These are phyloP conservation scores for Tachina fera DNA, from an alignment of 2,888 invertebrate genomes.

Conservation along the genomic window DNA sequence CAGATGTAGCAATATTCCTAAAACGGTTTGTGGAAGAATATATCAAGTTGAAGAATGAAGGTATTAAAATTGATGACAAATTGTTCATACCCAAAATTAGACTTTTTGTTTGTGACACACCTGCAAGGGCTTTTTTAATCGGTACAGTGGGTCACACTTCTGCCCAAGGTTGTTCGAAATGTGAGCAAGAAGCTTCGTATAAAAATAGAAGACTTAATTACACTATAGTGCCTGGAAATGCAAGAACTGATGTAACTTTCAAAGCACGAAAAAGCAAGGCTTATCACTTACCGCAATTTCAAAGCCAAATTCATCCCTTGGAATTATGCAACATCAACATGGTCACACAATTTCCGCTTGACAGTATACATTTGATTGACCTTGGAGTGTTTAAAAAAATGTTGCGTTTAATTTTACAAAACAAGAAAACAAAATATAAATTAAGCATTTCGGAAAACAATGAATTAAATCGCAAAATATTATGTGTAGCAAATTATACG, in stretches of 20 bases:
- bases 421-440: constrained; percentile 22
- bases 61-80: too few species aligned
- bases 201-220: too few species aligned
- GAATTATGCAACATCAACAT: constrained; percentile 47
- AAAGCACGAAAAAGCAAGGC: constrained; percentile 17
- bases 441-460: background rate
- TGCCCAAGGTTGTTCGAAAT: constrained; percentile 30
- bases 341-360: constrained; percentile 49
- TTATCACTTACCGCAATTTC: background rate
- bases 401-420: constrained; percentile 40
- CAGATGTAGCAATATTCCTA: too few species aligned
- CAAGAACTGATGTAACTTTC: constrained; percentile 30
- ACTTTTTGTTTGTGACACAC: too few species aligned
- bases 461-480: too few species aligned
- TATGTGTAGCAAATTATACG: too few species aligned
- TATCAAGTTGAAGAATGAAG: too few species aligned
- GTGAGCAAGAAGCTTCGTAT: constrained; percentile 14
- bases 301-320: constrained; percentile 25
- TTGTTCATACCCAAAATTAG: too few species aligned
- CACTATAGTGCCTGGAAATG: constrained; percentile 28
- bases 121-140: constrained; percentile 34
- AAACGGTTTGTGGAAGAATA: too few species aligned
- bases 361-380: constrained; percentile 47
- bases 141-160: too few species aligned
- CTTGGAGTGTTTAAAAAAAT: constrained; percentile 50